Evolutionary conservation across 2,888 invertebrate genomes (phyloP), one percentile per base, ranked within the genome.

Genomic region (Cheilosia soror): DNA sequence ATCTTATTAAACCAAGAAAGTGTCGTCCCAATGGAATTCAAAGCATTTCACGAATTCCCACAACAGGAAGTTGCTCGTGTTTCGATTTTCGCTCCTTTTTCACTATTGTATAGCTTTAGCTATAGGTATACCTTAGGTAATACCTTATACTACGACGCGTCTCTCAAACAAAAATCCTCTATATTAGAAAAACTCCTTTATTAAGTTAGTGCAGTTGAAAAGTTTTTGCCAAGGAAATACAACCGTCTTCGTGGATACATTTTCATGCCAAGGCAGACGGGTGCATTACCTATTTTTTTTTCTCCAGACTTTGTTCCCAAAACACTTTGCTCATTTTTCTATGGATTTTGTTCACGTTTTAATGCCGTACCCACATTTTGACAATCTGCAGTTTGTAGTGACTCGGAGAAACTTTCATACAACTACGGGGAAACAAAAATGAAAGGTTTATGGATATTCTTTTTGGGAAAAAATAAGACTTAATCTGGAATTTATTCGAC

Each of bases 401-500:
- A 9, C 25, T 31, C n/a, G 27, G 5, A 27, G 44, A 75, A 75
- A 44, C 57, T 65, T 63, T 55, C 15, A 27, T 49, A 29, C 11
- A 58, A 76, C 20, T 29, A 31, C 15, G 7, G 6, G 11, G 9
- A 37, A 37, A 40, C 49, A 2, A 29, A 13, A 40, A 11, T 15
- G 25, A 9, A 37, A 44, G 15, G 6, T 73, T 11, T 40, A 9
- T 13, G 60, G 42, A 62, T 29, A 25, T 55, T 27, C 13, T 25
- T 51, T 20, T 13, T 27, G n/a, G 1, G 62, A 37, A 55, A 66
- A 33, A 51, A 71, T 53, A 33, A 53, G 66, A 66, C 71, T 82
- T 82, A 72, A 77, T 82, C 51, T 62, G 53, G 57, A 66, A 77
- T 77, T 77, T 82, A 77, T 77, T 77, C 66, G 60, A 55, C 62